A percentile compares a stretch with the other conserved stretches of the same genome.
These are phyloP conservation scores for Valencia hispanica DNA, from an alignment of 2,797 vertebrate genomes.

Conservation along the genomic window DNA sequence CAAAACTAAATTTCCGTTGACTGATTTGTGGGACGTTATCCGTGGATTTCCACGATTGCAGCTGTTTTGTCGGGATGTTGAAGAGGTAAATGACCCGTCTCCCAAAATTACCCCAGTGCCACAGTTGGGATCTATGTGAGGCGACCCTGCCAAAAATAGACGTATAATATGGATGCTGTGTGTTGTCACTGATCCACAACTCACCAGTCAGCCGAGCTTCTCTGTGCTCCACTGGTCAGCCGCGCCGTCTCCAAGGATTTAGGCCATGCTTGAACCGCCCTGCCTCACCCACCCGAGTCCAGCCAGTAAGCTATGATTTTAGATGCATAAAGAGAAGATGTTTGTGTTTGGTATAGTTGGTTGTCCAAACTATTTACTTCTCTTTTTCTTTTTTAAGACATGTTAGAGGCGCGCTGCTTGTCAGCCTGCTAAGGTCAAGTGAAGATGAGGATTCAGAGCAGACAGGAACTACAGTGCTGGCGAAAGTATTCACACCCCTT, in stretches of 20 bases:
- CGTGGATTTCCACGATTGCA: neutral
- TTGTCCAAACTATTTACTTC: slow-evolving; percentile 67
- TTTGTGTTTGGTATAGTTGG: slow-evolving; percentile 23
- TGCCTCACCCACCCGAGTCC: slow-evolving; percentile 62
- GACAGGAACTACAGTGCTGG: slow-evolving; percentile 14
- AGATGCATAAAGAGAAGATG: slow-evolving; percentile 29
- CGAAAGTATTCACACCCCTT: slow-evolving; percentile 2
- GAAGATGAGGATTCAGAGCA: slow-evolving; percentile 30
- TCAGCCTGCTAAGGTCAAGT: slow-evolving; percentile 34
- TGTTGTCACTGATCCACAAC: neutral
- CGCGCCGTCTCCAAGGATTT: slow-evolving; percentile 69
- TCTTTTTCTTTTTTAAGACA: slow-evolving; percentile 53
- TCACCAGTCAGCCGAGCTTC: slow-evolving; percentile 4
- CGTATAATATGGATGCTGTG: neutral
- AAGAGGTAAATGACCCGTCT: neutral
- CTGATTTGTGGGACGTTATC: neutral
- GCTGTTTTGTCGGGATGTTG: neutral
- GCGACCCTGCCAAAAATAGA: neutral
- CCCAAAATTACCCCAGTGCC: neutral
- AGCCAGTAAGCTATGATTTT: slow-evolving; percentile 77
- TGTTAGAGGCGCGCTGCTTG: slow-evolving; percentile 19
- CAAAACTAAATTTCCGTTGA: neutral
- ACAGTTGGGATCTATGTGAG: neutral
- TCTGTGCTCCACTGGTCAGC: slow-evolving; percentile 63
- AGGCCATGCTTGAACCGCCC: slow-evolving; percentile 74